A percentile compares a stretch with the other conserved stretches of the same genome.
Conservation (phyloP, 2,113 vertebrate species). For the Panthera leo region DNA sequence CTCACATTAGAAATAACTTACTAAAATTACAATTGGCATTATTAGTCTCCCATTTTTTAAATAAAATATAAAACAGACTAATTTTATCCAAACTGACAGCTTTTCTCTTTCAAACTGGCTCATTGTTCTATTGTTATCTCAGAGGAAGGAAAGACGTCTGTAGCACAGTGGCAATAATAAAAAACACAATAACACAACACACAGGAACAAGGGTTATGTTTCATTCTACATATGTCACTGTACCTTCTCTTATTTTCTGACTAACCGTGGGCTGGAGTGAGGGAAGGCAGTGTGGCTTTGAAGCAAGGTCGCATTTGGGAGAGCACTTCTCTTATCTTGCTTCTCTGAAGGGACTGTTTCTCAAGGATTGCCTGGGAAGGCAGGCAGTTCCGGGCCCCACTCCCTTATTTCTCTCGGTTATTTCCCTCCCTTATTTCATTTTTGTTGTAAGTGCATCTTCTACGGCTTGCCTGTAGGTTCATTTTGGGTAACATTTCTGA, state of each 20-base stretch:
- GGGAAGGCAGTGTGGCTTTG: not conserved
- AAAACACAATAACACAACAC: not conserved
- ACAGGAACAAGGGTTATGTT: not conserved
- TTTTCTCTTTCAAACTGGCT: constrained; percentile 34
- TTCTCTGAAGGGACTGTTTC: not conserved
- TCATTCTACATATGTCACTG: not conserved
- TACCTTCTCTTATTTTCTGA: constrained; percentile 8
- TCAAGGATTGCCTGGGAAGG: not conserved
- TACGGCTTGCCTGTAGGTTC: not conserved
- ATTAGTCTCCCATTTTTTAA: constrained; percentile 48
- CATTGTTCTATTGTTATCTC: constrained; percentile 24
- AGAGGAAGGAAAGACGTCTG: constrained; percentile 10
- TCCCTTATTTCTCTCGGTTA: not conserved
- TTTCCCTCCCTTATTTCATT: not conserved
- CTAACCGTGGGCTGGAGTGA: not conserved
- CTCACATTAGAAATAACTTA: constrained; percentile 66
- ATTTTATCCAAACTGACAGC: constrained; percentile 51
- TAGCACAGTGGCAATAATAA: constrained; percentile 25
- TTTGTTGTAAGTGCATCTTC: not conserved
- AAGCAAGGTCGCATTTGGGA: not conserved
- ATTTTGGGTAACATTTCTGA: constrained; percentile 10
- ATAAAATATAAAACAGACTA: constrained; percentile 29
- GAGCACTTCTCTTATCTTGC: not conserved
- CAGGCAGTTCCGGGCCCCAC: not conserved
- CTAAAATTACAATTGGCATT: constrained; percentile 65